These are phyloP conservation scores for Cryptomyrus ogoouensis DNA, from an alignment of 2,113 vertebrate genomes.

Conservation along the genomic window DNA sequence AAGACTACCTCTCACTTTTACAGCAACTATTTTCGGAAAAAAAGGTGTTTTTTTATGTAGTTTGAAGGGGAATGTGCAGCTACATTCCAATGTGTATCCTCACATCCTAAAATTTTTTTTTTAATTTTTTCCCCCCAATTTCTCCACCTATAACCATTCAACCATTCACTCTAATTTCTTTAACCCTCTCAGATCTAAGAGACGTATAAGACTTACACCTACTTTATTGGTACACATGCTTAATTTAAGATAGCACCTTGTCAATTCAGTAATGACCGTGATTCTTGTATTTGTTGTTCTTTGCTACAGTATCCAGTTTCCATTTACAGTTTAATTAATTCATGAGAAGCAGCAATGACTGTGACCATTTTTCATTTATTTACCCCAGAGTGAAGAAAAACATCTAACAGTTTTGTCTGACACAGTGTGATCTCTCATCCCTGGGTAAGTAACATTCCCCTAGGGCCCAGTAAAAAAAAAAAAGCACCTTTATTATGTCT, in stretches of 20 bases:
- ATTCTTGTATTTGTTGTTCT: not conserved
- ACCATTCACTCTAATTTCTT: not conserved
- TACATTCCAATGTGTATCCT: not conserved
- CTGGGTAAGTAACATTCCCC: not conserved
- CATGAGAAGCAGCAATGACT: not conserved
- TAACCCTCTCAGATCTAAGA: not conserved
- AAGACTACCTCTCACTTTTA: not conserved
- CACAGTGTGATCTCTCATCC: not conserved
- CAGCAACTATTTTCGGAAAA: not conserved
- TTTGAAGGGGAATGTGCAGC: not conserved
- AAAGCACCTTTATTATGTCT: not conserved
- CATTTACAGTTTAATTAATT: not conserved
- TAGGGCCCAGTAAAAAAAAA: not conserved
- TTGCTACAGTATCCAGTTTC: not conserved
- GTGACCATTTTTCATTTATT: not conserved
- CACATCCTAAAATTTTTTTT: not conserved
- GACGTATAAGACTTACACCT: not conserved
- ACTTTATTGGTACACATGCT: not conserved
- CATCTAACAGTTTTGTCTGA: not conserved
- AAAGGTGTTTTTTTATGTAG: not conserved
- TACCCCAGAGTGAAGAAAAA: not conserved
- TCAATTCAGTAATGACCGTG: not conserved
- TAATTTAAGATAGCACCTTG: not conserved
- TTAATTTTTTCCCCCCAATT: too few species aligned
- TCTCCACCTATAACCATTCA: not conserved